Evolutionary conservation across 2,113 vertebrate genomes (phyloP), one percentile per base, ranked within the genome.

Genomic region (Leptodactylus fuscus): DNA sequence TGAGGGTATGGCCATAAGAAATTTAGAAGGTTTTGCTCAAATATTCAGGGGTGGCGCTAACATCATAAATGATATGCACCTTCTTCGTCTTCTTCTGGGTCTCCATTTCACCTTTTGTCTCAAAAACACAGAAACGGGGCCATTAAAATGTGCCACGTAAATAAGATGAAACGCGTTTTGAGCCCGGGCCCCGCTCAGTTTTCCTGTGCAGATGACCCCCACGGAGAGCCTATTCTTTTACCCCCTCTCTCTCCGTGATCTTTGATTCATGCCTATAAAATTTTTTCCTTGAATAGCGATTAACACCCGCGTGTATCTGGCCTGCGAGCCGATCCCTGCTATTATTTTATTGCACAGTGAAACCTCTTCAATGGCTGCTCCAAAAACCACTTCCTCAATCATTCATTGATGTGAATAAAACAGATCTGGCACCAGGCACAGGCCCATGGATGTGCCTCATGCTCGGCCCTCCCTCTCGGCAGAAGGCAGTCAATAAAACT

Each of bases 291-390:
- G 62, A 80, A 71, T 85, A 58, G 76, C 12, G 75, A 79, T 85
- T 85, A 80, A 80, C 83, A 80, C 83, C 76, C 55, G 78, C 24
- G 20, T 16, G 32, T 48, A 70, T 69, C 83, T 85, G 76, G 83
- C 83, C 44, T 24, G 76, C 36, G 5, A 74, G 41, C 24, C n/a
- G n/a, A 83, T 74, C 18, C n/a, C 44, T 44, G 76, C 32, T 79
- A 44, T 80, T 49, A 53, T 85, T 85, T 38, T 80, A 58, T 79
- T 70, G 24, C 78, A 34, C 34, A 69, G 74, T 24, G 36, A 24
- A 78, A 80, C 62, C 55, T 78, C 58, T 80, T 80, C 75, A 24
- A 53, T 70, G 22, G 58, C 75, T 71, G 60, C 75, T 71, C 75
- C 75, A 80, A 85, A 38, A 74, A 24, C 58, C 75, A 51, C 75